Percentiles rank a stretch among this genome's conserved stretches.
These are phyloP conservation scores for Achlya flavicornis DNA, from an alignment of 2,888 invertebrate genomes.

Conservation along the genomic window DNA sequence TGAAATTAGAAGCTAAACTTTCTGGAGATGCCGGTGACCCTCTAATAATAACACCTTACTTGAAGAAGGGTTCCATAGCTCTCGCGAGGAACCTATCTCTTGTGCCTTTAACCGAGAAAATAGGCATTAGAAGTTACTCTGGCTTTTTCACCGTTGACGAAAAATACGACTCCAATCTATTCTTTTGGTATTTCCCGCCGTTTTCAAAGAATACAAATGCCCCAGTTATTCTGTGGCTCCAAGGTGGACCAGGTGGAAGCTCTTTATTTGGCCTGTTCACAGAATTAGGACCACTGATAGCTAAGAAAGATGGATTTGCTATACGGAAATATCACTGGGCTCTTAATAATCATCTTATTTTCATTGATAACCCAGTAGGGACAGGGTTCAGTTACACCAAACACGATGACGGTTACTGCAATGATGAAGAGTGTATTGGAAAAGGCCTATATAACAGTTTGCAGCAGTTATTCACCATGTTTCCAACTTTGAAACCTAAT, in stretches of 20 bases:
- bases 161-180: constrained; percentile 82
- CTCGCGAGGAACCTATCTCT: constrained; percentile 72
- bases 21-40: constrained; percentile 63
- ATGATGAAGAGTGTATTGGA: constrained; percentile 81
- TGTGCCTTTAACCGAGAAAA: constrained; percentile 59
- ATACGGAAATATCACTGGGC: constrained; percentile 84
- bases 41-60: constrained; percentile 83
- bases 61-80: constrained; percentile 76
- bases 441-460: constrained; percentile 78
- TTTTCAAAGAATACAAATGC: constrained; percentile 63
- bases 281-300: constrained; percentile 85
- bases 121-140: constrained; percentile 81
- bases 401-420: constrained; percentile 78
- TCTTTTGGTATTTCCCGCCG: constrained; percentile 87
- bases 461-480: constrained; percentile 84
- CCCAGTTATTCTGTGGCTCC: constrained; percentile 83
- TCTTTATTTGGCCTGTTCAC: constrained; percentile 82
- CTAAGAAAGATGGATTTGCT: constrained; percentile 62
- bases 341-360: constrained; percentile 82
- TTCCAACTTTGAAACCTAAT: constrained; percentile 78
- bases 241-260: constrained; percentile 84
- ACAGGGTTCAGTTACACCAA: constrained; percentile 86
- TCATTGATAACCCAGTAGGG: constrained; percentile 87
- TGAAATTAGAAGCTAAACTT: constrained; percentile 50
- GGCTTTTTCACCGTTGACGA: constrained; percentile 86